A percentile compares a stretch with the other conserved stretches of the same genome.
Evolutionary conservation across 2,113 vertebrate species (phyloP).

Genomic region (Trematomus loennbergii): DNA sequence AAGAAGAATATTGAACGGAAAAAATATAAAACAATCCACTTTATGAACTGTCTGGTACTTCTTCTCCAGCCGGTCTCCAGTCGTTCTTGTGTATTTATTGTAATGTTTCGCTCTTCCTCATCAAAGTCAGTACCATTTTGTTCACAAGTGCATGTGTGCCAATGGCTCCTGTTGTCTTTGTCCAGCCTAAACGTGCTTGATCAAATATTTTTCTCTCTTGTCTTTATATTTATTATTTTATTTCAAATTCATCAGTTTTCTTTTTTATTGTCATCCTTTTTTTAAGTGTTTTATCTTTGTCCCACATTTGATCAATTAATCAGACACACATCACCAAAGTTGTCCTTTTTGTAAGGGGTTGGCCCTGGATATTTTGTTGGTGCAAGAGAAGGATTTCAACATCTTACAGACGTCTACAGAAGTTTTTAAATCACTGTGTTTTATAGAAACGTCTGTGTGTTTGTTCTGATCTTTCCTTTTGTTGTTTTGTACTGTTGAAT

Average conservation of each 20-base stretch:
- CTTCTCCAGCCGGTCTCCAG: constrained; percentile 25
- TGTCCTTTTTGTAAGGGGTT: constrained; percentile 58
- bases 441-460: constrained; percentile 57
- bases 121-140: constrained; percentile 53
- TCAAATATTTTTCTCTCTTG: constrained; percentile 49
- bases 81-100: constrained; percentile 59
- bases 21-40: constrained; percentile 30
- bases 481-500: constrained; percentile 58
- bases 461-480: constrained; percentile 54
- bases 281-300: constrained; percentile 38
- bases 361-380: constrained; percentile 36
- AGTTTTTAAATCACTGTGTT: constrained; percentile 64
- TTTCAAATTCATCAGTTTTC: constrained; percentile 35
- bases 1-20: constrained; percentile 27
- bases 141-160: constrained; percentile 87
- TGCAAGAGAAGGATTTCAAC: constrained; percentile 50
- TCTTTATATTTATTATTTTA: constrained; percentile 74
- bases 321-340: constrained; percentile 67
- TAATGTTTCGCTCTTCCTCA: constrained; percentile 61
- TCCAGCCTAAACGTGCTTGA: constrained; percentile 72
- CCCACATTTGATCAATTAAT: constrained; percentile 34
- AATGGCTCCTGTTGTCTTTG: constrained; percentile 80
- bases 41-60: constrained; percentile 22
- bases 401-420: constrained; percentile 46
- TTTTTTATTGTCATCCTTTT: constrained; percentile 32